Evolutionary conservation across 2,113 vertebrate species (phyloP).

Genomic region (Proteles cristata): DNA sequence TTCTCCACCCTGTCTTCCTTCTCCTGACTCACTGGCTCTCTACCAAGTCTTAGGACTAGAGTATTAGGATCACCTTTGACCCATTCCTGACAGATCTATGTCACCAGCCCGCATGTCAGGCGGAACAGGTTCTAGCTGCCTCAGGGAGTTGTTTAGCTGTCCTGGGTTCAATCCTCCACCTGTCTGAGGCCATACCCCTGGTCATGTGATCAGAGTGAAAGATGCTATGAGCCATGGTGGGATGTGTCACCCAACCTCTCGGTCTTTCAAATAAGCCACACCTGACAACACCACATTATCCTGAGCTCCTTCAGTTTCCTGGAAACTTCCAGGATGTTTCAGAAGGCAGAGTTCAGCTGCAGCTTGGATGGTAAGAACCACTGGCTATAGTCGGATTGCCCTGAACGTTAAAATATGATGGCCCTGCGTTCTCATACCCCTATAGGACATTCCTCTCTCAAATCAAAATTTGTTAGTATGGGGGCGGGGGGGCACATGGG

Average conservation of each 20-base stretch:
- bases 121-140: constrained; percentile 40
- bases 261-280: background rate
- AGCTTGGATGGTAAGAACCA: background rate
- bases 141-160: background rate
- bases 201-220: background rate
- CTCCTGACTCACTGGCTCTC: background rate
- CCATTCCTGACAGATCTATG: background rate
- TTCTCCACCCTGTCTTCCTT: background rate
- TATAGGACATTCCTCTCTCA: background rate
- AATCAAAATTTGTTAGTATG: background rate
- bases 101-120: constrained; percentile 55
- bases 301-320: background rate
- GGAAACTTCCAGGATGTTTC: background rate
- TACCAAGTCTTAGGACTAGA: background rate
- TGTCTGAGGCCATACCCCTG: background rate
- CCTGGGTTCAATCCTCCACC: background rate
- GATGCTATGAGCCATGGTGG: background rate
- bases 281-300: background rate
- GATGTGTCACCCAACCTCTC: background rate
- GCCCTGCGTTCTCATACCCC: background rate
- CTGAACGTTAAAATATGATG: background rate
- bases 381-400: background rate
- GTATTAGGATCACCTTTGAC: background rate
- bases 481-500: too few relatives aligned
- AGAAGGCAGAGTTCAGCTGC: background rate